phyloP scores from a whole-genome alignment of 2,113 vertebrate genomes.

The Gallinago media region DNA sequence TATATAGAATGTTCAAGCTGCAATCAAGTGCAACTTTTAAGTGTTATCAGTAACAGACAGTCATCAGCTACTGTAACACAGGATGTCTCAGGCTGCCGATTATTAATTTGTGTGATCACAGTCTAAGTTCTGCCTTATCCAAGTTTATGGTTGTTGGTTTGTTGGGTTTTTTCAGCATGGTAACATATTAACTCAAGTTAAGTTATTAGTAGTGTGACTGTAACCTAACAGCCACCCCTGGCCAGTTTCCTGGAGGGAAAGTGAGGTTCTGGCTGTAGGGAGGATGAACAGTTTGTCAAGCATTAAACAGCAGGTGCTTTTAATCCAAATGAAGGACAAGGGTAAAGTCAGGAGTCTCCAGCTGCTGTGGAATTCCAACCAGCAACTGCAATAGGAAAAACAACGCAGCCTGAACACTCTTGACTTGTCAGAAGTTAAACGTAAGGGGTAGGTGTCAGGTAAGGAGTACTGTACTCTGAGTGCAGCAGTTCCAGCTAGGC shows the following conservation, averaged over 20 bases:
- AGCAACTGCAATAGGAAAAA: neutral
- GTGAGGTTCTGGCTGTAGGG: neutral
- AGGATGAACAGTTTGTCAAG: accelerated
- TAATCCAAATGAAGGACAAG: neutral
- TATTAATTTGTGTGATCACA: neutral
- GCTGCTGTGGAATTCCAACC: neutral
- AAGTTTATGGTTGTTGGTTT: neutral
- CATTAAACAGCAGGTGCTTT: neutral
- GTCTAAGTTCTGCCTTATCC: neutral
- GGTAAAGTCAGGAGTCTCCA: neutral
- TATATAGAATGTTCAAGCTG: conserved; percentile 14
- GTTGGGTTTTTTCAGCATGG: neutral
- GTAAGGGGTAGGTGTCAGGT: accelerated
- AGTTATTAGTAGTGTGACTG: conserved; percentile 46
- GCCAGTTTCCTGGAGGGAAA: neutral
- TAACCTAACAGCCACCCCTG: neutral
- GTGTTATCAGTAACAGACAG: neutral
- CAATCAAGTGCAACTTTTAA: conserved; percentile 46
- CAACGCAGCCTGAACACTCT: neutral
- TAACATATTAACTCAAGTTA: conserved; percentile 50
- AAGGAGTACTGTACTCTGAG: neutral
- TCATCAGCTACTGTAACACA: neutral
- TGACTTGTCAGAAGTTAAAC: accelerated
- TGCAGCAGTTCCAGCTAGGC: neutral
- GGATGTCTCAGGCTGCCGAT: neutral